Base-by-base conservation (phyloP, 2,797 vertebrate genomes). In the Schizothorax lantsangensis region DNA sequence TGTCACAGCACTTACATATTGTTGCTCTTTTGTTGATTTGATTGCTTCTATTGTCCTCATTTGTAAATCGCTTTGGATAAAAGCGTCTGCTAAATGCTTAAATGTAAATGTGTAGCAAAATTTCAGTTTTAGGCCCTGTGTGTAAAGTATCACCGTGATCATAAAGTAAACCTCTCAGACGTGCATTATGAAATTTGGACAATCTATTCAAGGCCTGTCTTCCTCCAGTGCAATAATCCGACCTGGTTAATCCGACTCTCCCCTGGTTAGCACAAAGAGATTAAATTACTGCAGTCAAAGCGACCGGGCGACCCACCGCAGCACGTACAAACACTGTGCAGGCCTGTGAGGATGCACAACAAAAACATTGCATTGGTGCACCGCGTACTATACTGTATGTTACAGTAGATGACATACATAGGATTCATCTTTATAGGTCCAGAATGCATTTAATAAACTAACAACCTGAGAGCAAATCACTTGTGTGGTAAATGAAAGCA, bases 201-300 rank as follows among this genome's bases (percentile, higher is more conserved):
- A 83, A 66, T 81, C 73, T 88, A 87, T 84, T 89, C 81, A 78
- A 81, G 62, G 79, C 82, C 75, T 38, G 23, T 30, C 62, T 84
- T 78, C 73, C 57, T 62, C 86, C 80, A 36, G 68, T 43, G n/a
- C 49, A 68, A 62, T 91, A 92, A 92, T 91, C 92, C 74, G 15
- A 45, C 80, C 47, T 66, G 73, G 77, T 91, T 91, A 92, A 91
- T 90, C 90, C 83, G 45, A 66, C 85, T 78, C 81, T 83, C 79
- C 49, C 36, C 54, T 36, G 62, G 45, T 73, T 75, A 21, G 74
- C 86, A 77, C 72, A 62, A 43, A 83, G 43, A 75, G 88, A 85
- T 90, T 91, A 88, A 88, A 87, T 83, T 87, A 90, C 81, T 64
- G 33, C 73, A 83, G 68, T 71, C 57, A 38, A 79, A n/a, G n/a